phyloP scores from a whole-genome alignment of 2,888 invertebrate species.

The Lypha dubia region DNA sequence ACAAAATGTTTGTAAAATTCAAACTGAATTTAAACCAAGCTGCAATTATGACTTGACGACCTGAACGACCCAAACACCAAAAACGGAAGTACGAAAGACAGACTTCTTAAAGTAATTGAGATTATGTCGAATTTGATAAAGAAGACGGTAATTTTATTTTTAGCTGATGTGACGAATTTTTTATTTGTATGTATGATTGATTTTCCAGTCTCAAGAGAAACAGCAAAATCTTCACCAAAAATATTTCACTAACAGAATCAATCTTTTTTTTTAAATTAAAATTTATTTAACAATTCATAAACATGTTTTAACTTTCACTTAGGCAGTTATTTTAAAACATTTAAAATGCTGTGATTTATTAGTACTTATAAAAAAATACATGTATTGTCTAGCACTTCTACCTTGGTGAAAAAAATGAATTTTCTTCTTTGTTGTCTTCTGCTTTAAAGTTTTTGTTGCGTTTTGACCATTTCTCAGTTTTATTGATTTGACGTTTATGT shows the following conservation, averaged over 20 bases:
- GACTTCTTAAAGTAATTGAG: constrained; percentile 48
- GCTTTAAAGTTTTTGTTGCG: constrained; percentile 26
- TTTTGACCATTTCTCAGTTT: constrained; percentile 25
- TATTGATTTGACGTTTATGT: constrained; percentile 62
- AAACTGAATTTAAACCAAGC: background rate
- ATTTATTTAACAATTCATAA: background rate
- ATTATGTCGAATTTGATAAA: constrained; percentile 34
- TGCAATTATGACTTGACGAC: constrained; percentile 30
- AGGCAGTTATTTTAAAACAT: constrained; percentile 10
- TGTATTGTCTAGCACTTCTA: constrained; percentile 61
- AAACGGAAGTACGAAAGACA: background rate
- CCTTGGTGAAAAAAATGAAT: constrained; percentile 35
- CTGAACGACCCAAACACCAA: background rate
- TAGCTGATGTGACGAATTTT: constrained; percentile 72
- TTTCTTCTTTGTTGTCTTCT: constrained; percentile 63
- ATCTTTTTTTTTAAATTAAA: background rate
- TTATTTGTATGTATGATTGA: constrained; percentile 38
- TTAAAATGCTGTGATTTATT: background rate
- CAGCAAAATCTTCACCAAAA: background rate
- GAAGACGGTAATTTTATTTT: constrained; percentile 70
- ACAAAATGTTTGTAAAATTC: constrained; percentile 35
- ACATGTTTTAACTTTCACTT: background rate
- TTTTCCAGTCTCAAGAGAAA: constrained; percentile 28
- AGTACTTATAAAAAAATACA: constrained; percentile 15
- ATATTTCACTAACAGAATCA: background rate